These are phyloP conservation scores for Erethizon dorsatum DNA, from an alignment of 2,797 vertebrate species.

Conservation along the genomic window DNA sequence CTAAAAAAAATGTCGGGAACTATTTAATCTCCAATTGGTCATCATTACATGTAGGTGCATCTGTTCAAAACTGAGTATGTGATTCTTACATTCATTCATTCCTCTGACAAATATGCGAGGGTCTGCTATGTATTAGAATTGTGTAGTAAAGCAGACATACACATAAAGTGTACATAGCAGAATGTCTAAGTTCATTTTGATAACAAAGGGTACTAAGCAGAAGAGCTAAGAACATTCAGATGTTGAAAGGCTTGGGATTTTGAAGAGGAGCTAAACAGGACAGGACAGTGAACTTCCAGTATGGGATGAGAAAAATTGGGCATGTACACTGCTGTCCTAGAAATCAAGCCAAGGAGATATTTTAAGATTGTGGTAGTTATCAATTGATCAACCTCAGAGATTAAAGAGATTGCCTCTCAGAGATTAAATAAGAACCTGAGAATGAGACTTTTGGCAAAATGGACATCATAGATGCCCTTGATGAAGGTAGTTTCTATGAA, in stretches of 20 bases:
- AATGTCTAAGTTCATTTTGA: not conserved
- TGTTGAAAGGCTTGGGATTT: not conserved
- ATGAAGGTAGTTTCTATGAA: constrained; percentile 27
- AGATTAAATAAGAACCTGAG: not conserved
- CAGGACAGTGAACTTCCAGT: not conserved
- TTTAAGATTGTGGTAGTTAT: not conserved
- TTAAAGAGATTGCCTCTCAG: not conserved
- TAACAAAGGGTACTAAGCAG: not conserved
- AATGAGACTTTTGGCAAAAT: constrained; percentile 24
- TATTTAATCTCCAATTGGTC: constrained; percentile 6
- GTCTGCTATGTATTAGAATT: not conserved
- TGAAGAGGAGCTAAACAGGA: not conserved
- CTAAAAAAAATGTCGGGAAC: not conserved
- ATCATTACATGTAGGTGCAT: not conserved
- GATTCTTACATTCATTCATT: constrained; percentile 6
- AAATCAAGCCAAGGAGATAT: not conserved
- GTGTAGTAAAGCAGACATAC: not conserved
- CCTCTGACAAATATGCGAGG: constrained; percentile 43
- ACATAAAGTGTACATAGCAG: not conserved
- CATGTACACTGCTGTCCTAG: not conserved
- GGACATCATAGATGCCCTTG: not conserved
- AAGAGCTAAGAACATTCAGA: not conserved
- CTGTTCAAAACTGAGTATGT: not conserved
- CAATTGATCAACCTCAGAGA: not conserved
- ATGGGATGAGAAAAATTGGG: not conserved